Conservation (phyloP, 2,888 invertebrate genomes). For the Teleiodes luculella region DNA sequence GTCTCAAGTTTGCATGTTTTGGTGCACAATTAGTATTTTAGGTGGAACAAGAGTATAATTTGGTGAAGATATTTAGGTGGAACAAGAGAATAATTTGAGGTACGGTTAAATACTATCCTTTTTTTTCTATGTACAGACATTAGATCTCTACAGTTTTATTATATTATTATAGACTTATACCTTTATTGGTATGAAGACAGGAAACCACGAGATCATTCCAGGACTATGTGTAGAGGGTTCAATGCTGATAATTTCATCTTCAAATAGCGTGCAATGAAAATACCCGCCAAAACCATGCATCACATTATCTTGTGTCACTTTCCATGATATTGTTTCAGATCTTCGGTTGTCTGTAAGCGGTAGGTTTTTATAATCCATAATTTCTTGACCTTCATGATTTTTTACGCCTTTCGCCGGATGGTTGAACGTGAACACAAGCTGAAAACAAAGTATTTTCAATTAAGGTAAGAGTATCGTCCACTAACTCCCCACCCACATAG, state of each 20-base stretch:
- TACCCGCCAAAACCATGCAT: slow-evolving; percentile 98
- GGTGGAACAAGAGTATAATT: too few relatives aligned
- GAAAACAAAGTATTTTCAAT: slow-evolving; percentile 24
- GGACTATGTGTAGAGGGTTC: slow-evolving; percentile 92
- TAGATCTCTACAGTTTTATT: too few relatives aligned
- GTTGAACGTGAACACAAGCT: slow-evolving; percentile 89
- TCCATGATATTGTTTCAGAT: slow-evolving; percentile 83
- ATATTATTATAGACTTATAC: too few relatives aligned
- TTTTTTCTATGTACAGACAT: too few relatives aligned
- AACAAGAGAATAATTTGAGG: too few relatives aligned
- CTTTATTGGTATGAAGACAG: slow-evolving; percentile 94
- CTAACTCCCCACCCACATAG: too few relatives aligned
- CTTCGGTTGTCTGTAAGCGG: slow-evolving; percentile 88
- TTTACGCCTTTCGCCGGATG: slow-evolving; percentile 89
- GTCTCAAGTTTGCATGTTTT: too few relatives aligned
- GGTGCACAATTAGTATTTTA: too few relatives aligned
- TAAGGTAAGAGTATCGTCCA: not conserved
- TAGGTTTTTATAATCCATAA: slow-evolving; percentile 81
- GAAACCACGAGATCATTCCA: slow-evolving; percentile 99
- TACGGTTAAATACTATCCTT: too few relatives aligned
- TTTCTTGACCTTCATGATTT: slow-evolving; percentile 83
- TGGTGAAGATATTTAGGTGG: too few relatives aligned
- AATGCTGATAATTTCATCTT: slow-evolving; percentile 91
- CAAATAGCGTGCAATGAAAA: slow-evolving; percentile 93
- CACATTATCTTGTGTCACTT: slow-evolving; percentile 85